Base-by-base conservation (phyloP, 2,113 vertebrate species). In the Osmerus mordax region DNA sequence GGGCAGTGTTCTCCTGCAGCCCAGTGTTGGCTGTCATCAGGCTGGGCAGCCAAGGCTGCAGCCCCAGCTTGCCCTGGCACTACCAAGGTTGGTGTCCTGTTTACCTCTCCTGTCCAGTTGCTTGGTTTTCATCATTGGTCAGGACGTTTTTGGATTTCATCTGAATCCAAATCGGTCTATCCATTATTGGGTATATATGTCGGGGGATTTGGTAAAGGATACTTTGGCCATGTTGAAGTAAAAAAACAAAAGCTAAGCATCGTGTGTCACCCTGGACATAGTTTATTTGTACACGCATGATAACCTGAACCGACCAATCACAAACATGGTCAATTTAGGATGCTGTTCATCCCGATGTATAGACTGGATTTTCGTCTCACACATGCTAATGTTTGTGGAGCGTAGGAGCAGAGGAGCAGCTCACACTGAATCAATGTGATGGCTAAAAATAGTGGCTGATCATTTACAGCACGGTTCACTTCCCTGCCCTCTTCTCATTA, bases 371-470 rank as follows among this genome's bases (percentile, higher is more conserved):
- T 56, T 3, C 1, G 15, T 18, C 54, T 56, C 54, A 4, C 14
- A 56, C 54, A 56, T 56, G 54, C 54, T 65, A n/a, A 64, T 74
- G 65, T 74, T 67, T 67, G 70, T 23, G 69, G 36, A 66, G 75
- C 29, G 29, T 69, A 29, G 67, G 67, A 36, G 55, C 28, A 36
- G 19, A 13, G 16, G 28, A 32, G 28, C 16, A 36, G 18, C 63
- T 25, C 64, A 18, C 51, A 47, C 23, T 21, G 65, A 78, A 76
- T 77, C 74, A 71, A 77, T 78, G 66, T 71, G 14, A 51, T 9
- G 32, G 56, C 76, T 78, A 78, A 78, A 82, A 76, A 82, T 73
- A 82, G 76, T 14, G 56, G 25, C 19, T 28, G 51, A 67, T 67
- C 51, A 54, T 65, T 53, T 29, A 25, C 67, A 36, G 60, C 63